Conservation (phyloP, 2,113 vertebrate genomes). For the Jacana jacana region DNA sequence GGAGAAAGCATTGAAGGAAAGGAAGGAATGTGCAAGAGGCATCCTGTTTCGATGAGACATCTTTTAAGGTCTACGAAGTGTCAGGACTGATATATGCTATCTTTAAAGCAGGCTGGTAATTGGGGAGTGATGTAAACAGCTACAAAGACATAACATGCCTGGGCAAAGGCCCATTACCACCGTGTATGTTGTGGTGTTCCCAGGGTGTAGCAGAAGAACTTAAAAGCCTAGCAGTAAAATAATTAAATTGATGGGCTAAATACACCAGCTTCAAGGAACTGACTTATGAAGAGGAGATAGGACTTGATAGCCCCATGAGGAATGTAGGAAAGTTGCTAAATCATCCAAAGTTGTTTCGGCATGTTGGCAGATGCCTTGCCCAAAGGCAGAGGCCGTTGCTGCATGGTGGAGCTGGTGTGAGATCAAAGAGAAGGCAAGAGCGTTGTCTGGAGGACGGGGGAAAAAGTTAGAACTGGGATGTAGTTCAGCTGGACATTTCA, state of each 20-base stretch:
- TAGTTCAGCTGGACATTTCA: not conserved
- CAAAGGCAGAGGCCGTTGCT: not conserved
- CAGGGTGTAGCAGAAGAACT: not conserved
- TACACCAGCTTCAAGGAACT: not conserved
- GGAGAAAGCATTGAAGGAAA: not conserved
- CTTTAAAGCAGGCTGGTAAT: slow-evolving; percentile 28
- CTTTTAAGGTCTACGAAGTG: not conserved
- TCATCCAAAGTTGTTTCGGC: not conserved
- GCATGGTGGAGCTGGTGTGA: not conserved
- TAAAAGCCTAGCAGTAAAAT: slow-evolving; percentile 30
- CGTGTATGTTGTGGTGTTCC: not conserved
- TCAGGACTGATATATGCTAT: not conserved
- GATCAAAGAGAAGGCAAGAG: not conserved
- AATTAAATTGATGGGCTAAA: slow-evolving; percentile 7
- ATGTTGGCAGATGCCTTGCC: slow-evolving; percentile 2
- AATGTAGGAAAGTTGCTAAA: slow-evolving; percentile 33
- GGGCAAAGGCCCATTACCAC: not conserved
- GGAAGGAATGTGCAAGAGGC: not conserved
- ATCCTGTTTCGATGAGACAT: not conserved
- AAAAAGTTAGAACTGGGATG: not conserved
- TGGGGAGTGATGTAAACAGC: not conserved
- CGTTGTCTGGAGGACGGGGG: not conserved
- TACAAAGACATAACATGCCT: not conserved
- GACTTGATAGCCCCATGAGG: not conserved
- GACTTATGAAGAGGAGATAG: slow-evolving; percentile 7